Base-by-base conservation (phyloP, 2,888 invertebrate genomes). In the Thymelicus sylvestris region DNA sequence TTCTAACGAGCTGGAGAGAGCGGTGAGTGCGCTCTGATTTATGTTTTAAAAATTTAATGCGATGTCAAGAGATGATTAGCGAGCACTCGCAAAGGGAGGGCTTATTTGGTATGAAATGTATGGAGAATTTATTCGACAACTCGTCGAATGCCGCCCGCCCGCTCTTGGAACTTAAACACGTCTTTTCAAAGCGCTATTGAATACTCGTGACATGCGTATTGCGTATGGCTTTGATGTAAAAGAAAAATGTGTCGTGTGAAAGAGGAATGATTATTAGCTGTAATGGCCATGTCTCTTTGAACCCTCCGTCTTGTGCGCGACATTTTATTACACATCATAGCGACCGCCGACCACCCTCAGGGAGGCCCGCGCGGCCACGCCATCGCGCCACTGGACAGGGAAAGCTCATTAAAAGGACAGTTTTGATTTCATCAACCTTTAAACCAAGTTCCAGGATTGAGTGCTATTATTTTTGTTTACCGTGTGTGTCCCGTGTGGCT, bases 21-120 rank as follows among this genome's bases (percentile, higher is more conserved):
- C 41, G 64, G 70, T 31, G 60, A 65, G 70, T 44, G 44, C 24
- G 44, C 70, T 70, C 65, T 50, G 60, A 65, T 65, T 65, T 70
- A 65, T 59, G 59, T 60, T 70, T 70, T 57, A 60, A 65, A 65
- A 70, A 59, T 65, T 48, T 44, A 70, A 70, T 70, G 64, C 52
- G 50, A 60, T 31, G 65, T 70, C 70, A 15, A 70, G 70, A 65
- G 70, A 70, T 65, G 64, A 70, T 70, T 70, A 70, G 70, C 64
- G 65, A 65, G 41, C 48, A 19, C 39, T 38, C 59, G 59, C 64
- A 41, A 64, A 59, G 59, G 57, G 48, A 59, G 39, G 19, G 63
- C 63, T 64, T 69, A 59, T 69, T 48, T 59, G 68, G 47, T 48
- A 60, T 48, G 10, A 68, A 57, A 69, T 59, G 63, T 69, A 69